Base-by-base conservation (phyloP, 2,888 invertebrate genomes). In the Carabus problematicus region DNA sequence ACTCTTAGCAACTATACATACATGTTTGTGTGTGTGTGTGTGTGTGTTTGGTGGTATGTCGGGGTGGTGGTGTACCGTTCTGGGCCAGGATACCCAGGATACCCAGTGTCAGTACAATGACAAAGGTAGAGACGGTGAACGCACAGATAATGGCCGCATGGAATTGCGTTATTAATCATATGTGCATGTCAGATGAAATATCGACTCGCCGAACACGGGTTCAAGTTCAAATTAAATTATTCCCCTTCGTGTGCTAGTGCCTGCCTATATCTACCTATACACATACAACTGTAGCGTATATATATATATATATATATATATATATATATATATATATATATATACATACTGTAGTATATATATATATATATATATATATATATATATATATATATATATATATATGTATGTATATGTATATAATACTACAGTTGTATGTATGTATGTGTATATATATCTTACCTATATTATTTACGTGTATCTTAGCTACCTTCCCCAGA, bases 81-180 rank as follows among this genome's bases (percentile, higher is more conserved):
- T 39, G 39, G 61, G 49, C 45, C 61, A 16, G 63, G 63, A 52
- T 63, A 12, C 54, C 52, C n/a, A n/a, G n/a, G n/a, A n/a, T n/a
- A 63, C 52, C 63, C 42, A 8, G 54, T 40, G 40, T 49, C 39
- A 14, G 40, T 54, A 64, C 66, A 66, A 66, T 66, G 66, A 66
- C 66, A 66, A 49, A 42, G 49, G 14, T 12, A 19, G n/a, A 8
- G 14, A 14, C 29, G 47, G 18, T 9, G 59, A 9, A 47, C 29
- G 39, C 19, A 49, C 49, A 56, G 42, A 68, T 68, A 68, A 68
- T 68, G 49, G 68, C 49, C 43, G 61, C 60, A 68, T 60, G 68
- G 61, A 68, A 68, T 68, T 68, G 68, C 68, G 52, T 61, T 68
- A 68, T 68, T 68, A 68, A 68, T 68, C 68, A 68, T 68, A 60